Conservation (phyloP, 2,797 vertebrate species). For the Megaceryle alcyon region DNA sequence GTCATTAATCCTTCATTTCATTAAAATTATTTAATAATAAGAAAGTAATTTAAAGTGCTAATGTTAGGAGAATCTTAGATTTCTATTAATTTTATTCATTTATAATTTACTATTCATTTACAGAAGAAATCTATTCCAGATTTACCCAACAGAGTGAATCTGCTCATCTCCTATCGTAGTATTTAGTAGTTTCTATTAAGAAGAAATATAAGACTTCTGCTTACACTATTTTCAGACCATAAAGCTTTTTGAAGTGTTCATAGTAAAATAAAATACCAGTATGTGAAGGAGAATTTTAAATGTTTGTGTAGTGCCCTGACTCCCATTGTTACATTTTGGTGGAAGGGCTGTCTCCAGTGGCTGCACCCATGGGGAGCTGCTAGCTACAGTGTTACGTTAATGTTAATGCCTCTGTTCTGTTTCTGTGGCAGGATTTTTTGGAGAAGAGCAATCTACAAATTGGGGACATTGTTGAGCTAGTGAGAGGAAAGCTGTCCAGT, state of each 20-base stretch:
- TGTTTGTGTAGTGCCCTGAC: not conserved
- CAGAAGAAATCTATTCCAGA: not conserved
- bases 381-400: not conserved
- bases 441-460: constrained; percentile 90
- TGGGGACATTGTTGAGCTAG: constrained; percentile 88
- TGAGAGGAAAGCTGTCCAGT: constrained; percentile 88
- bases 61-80: not conserved
- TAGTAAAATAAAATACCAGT: not conserved
- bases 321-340: not conserved
- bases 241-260: not conserved
- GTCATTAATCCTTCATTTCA: not conserved
- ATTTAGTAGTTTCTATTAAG: not conserved
- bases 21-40: not conserved
- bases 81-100: not conserved
- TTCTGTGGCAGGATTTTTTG: constrained; percentile 82
- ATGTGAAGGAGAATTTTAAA: not conserved
- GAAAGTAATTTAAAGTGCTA: not conserved
- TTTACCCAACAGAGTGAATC: not conserved
- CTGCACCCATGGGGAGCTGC: not conserved
- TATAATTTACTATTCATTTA: not conserved
- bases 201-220: not conserved
- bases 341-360: not conserved
- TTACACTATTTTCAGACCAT: not conserved
- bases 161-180: not conserved
- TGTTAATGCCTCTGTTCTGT: not conserved